Evolutionary conservation across 2,888 invertebrate genomes (phyloP).

Genomic region (Leucozona laternaria): DNA sequence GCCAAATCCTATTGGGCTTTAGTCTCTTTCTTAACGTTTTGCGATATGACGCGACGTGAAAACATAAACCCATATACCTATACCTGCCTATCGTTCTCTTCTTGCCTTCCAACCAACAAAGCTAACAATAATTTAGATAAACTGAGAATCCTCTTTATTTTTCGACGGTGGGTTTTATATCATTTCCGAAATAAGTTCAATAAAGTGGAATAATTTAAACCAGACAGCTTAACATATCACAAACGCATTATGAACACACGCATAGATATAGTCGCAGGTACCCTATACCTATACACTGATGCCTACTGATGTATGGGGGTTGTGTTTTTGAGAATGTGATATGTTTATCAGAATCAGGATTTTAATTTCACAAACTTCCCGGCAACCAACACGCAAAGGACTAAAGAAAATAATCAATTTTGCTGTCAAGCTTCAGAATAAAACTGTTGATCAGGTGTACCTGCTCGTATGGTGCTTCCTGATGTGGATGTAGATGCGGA

Average conservation of each 20-base stretch:
- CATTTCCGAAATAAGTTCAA: constrained; percentile 42
- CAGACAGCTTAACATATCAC: constrained; percentile 47
- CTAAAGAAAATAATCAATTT: constrained; percentile 45
- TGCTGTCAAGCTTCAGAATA: constrained; percentile 32
- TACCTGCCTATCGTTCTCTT: background rate
- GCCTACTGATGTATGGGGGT: background rate
- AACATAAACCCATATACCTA: constrained; percentile 12
- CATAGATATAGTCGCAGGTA: background rate
- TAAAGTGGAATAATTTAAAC: constrained; percentile 56
- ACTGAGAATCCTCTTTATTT: constrained; percentile 43
- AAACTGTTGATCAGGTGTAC: constrained; percentile 46
- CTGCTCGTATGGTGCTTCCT: background rate
- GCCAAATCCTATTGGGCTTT: constrained; percentile 13
- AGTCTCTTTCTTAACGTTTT: background rate
- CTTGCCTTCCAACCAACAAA: constrained; percentile 9
- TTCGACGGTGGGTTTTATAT: constrained; percentile 5
- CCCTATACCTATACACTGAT: no score
- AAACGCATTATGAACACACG: constrained; percentile 32
- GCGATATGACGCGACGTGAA: background rate
- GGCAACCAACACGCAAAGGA: constrained; percentile 8
- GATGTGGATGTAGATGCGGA: background rate
- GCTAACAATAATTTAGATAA: constrained; percentile 41
- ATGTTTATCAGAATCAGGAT: constrained; percentile 8
- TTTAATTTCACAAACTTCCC: constrained; percentile 38
- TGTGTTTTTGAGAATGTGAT: background rate